phyloP scores from a whole-genome alignment of 2,888 invertebrate species.

The Gastrophysa polygoni region DNA sequence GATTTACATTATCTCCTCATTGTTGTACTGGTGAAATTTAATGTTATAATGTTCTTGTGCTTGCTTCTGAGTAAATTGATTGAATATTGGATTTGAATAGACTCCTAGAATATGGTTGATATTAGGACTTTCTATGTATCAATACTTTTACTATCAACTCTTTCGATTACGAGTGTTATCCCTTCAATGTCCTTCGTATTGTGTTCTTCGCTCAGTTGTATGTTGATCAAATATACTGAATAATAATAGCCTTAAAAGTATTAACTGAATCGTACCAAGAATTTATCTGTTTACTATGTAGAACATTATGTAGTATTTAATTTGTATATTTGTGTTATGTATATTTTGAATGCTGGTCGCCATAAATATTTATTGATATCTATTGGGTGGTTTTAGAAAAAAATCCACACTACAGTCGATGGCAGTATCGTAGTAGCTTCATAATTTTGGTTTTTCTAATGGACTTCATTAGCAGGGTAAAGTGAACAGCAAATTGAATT shows the following conservation, averaged over 20 bases:
- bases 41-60: too few species aligned
- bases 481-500: not conserved
- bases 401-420: conserved; percentile 1
- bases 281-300: conserved; percentile 15
- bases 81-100: too few species aligned
- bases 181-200: too few species aligned
- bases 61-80: too few species aligned
- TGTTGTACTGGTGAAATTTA: too few species aligned
- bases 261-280: conserved; percentile 34
- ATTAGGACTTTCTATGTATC: too few species aligned
- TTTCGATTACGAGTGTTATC: too few species aligned
- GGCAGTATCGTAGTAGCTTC: not conserved
- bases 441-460: too few species aligned
- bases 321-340: conserved; percentile 32
- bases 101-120: too few species aligned
- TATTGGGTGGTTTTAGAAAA: conserved; percentile 1
- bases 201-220: not conserved
- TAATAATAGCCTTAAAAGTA: conserved; percentile 4
- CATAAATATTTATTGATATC: conserved; percentile 21
- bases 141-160: too few species aligned
- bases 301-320: conserved; percentile 32
- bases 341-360: conserved; percentile 26
- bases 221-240: not conserved
- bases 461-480: not conserved
- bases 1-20: too few species aligned